Evolutionary conservation across 2,113 vertebrate genomes (phyloP), one percentile per base, ranked within the genome.

Genomic region (Capra hircus): DNA sequence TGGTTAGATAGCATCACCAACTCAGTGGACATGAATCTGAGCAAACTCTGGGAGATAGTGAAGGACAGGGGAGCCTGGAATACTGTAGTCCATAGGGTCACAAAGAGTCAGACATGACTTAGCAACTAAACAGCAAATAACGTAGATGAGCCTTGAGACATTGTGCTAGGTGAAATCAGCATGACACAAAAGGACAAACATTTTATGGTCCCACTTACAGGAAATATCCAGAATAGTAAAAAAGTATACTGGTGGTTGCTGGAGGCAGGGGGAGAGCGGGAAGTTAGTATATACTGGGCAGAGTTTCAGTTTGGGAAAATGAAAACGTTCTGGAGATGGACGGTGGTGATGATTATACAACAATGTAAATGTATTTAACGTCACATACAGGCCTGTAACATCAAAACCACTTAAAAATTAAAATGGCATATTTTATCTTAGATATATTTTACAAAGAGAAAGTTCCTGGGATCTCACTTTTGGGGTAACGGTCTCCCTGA

Each of bases 361-460:
- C 23, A 93, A 28, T 82, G 40, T 64, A 45, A 88, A 60, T 55
- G 27, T 88, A 64, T 86, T 94, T 74, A 89, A 85, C 74, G 57
- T 52, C 90, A 82, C 17, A 95, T 88, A 77, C 21, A 95, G 36
- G 33, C 81, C 50, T 84, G 14, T 62, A 19, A 62, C 12, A 40
- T 81, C 92, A 86, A 92, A 67, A 43, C 27, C 7, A 33, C 36
- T 17, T 88, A 45, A 85, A 25, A 16, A 15, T 15, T 78, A 80
- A 53, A 87, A 50, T 62, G 25, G 25, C n/a, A 80, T 91, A 67
- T 91, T 62, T 92, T 55, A 86, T 59, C 14, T 64, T 64, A 53
- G 40, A 13, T 62, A 59, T 83, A 67, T 87, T 97, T 94, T 91
- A 80, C 19, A 96, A 81, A 95, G 33, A 92, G 92, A 85, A 59